A percentile compares a stretch with the other conserved stretches of the same genome.
Evolutionary conservation across 2,888 invertebrate genomes (phyloP).

Genomic region (Leptarthrus brevirostris): DNA sequence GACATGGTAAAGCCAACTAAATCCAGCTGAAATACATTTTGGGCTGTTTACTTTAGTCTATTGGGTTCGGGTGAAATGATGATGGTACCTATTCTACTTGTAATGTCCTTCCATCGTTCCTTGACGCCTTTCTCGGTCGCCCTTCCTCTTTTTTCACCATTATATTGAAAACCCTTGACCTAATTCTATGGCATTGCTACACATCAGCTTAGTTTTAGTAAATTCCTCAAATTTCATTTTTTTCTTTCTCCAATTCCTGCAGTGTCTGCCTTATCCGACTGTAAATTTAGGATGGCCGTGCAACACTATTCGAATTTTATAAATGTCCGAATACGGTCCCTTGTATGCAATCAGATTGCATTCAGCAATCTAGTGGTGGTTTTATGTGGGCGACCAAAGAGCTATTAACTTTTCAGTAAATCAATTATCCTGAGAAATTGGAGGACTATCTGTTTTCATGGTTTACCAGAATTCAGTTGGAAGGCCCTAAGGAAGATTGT

Average conservation of each 20-base stretch:
- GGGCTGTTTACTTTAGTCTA: too few relatives aligned
- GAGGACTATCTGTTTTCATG: not conserved
- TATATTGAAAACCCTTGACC: not conserved
- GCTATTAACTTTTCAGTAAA: conserved; percentile 21
- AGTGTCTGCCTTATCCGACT: not conserved
- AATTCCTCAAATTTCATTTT: conserved; percentile 13
- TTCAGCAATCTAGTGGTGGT: not conserved
- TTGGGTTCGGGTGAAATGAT: too few relatives aligned
- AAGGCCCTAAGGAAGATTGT: too few relatives aligned
- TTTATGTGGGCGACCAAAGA: not conserved
- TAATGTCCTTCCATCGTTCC: too few relatives aligned
- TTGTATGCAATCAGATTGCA: not conserved
- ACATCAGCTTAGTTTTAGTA: not conserved
- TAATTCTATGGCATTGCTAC: not conserved
- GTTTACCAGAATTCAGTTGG: too few relatives aligned
- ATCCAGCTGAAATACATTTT: conserved; percentile 1
- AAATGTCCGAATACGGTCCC: not conserved
- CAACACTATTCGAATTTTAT: not conserved
- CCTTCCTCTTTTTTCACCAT: not conserved
- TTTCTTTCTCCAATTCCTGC: not conserved
- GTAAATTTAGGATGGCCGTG: not conserved
- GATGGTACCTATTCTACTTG: too few relatives aligned
- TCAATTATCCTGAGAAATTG: not conserved
- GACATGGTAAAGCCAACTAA: conserved; percentile 7
- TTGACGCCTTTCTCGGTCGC: too few relatives aligned